phyloP scores from a whole-genome alignment of 2,888 invertebrate genomes.

The Parthenolecanium corni region DNA sequence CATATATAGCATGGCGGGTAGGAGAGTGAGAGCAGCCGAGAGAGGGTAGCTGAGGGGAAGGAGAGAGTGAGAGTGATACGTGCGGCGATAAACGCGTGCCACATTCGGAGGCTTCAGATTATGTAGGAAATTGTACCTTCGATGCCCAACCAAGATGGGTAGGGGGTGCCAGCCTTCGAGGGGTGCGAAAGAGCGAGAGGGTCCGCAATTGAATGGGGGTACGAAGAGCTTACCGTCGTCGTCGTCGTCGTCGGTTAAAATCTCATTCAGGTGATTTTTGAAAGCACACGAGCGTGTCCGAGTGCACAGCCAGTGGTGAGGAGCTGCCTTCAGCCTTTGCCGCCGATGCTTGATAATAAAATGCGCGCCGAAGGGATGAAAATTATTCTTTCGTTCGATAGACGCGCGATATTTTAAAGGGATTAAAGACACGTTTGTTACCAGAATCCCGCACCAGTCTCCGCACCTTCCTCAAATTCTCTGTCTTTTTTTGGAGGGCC shows the following conservation, averaged over 20 bases:
- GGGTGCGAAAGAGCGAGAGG: neutral
- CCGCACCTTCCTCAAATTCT: slow-evolving; percentile 10
- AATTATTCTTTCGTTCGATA: slow-evolving; percentile 28
- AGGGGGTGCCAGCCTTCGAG: no score
- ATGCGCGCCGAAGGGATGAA: slow-evolving; percentile 25
- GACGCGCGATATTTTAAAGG: slow-evolving; percentile 23
- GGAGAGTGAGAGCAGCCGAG: slow-evolving; percentile 12
- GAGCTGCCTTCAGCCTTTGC: no score
- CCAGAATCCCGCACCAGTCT: slow-evolving; percentile 9
- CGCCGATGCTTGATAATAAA: slow-evolving; percentile 10
- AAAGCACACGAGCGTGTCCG: slow-evolving; percentile 27
- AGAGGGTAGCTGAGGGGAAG: no score
- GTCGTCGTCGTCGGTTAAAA: slow-evolving; percentile 18
- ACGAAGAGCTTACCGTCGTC: neutral
- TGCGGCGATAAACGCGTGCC: slow-evolving; percentile 26
- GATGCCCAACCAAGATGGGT: no score
- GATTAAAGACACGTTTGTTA: slow-evolving; percentile 24
- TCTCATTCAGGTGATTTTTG: slow-evolving; percentile 28
- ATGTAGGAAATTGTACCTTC: slow-evolving; percentile 25
- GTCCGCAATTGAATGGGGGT: no score
- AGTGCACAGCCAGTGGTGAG: slow-evolving; percentile 3
- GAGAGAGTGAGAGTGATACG: no score
- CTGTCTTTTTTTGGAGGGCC: slow-evolving; percentile 13
- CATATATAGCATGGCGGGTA: slow-evolving; percentile 17
- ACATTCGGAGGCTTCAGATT: slow-evolving; percentile 25